phyloP scores from a whole-genome alignment of 1,140 invertebrate species.

The Pseudomyrmex pallidus region DNA sequence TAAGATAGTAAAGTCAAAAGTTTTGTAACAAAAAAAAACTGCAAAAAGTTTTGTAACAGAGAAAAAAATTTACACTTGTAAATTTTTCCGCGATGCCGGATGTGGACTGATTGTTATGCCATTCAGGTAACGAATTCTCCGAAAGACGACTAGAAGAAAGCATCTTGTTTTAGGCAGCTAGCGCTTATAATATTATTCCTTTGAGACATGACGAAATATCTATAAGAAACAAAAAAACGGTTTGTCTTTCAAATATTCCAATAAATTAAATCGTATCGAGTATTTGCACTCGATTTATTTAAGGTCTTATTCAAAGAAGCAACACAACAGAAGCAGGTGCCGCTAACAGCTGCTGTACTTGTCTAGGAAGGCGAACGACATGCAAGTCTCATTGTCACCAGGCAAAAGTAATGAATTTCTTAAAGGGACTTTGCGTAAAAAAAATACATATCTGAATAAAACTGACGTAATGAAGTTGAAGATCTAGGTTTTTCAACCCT shows the following conservation, averaged over 20 bases:
- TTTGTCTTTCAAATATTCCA: not conserved
- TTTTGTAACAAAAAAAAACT: too few species aligned
- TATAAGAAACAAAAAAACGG: not conserved
- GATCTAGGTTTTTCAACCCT: too few species aligned
- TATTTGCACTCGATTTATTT: conserved; percentile 20
- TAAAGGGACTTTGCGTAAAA: not conserved
- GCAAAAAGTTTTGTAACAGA: too few species aligned
- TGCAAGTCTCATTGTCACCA: conserved; percentile 20
- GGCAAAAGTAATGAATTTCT: conserved; percentile 1
- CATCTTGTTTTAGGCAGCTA: too few species aligned
- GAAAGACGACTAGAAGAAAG: too few species aligned
- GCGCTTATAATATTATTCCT: too few species aligned
- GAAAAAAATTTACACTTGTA: not conserved
- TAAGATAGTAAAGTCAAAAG: not conserved
- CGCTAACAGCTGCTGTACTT: conserved; percentile 64
- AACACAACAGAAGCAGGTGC: conserved; percentile 67
- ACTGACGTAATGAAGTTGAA: too few species aligned
- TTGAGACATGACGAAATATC: too few species aligned
- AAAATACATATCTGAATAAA: not conserved
- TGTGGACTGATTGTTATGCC: too few species aligned
- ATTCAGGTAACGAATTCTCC: too few species aligned
- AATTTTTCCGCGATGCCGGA: too few species aligned
- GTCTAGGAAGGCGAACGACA: conserved; percentile 53
- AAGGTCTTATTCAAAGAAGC: conserved; percentile 50
- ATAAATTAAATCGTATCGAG: not conserved